phyloP scores from a whole-genome alignment of 2,888 invertebrate species.

The Heliconius erato region DNA sequence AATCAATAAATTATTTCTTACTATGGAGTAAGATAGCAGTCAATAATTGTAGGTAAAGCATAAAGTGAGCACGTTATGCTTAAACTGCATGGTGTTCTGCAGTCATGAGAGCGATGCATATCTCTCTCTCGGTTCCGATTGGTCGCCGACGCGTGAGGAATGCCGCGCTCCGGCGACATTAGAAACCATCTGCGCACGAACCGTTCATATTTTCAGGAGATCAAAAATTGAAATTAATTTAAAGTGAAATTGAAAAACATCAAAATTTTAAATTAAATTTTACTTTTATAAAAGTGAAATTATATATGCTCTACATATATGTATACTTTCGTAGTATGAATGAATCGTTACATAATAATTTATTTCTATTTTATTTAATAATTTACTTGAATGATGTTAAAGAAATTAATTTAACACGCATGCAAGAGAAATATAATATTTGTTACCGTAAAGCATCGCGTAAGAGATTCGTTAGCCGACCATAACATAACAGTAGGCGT shows the following conservation, averaged over 20 bases:
- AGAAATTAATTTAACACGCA: slow-evolving; percentile 6
- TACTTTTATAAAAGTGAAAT: slow-evolving; percentile 1
- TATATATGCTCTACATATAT: neutral
- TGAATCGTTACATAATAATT: neutral
- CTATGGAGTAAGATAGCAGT: no score
- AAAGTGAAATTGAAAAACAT: neutral
- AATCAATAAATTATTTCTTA: neutral
- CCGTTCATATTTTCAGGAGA: slow-evolving; percentile 50
- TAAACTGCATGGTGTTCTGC: slow-evolving; percentile 30
- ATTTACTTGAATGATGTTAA: neutral
- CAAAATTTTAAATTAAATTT: neutral
- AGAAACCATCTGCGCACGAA: slow-evolving; percentile 68
- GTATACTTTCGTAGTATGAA: neutral
- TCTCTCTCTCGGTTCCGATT: slow-evolving; percentile 76
- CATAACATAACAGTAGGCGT: slow-evolving; percentile 70
- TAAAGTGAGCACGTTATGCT: slow-evolving; percentile 6
- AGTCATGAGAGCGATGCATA: slow-evolving; percentile 60
- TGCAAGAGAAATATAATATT: slow-evolving; percentile 25
- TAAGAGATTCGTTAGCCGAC: slow-evolving; percentile 63
- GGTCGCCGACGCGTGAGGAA: slow-evolving; percentile 78
- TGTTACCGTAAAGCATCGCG: slow-evolving; percentile 48
- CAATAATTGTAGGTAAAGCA: neutral
- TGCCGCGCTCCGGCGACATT: slow-evolving; percentile 77
- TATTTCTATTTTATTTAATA: neutral
- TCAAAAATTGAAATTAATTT: slow-evolving; percentile 15